Percentiles rank a stretch among this genome's conserved stretches.
These are phyloP conservation scores for Lycia hirtaria DNA, from an alignment of 2,888 invertebrate genomes.

Conservation along the genomic window DNA sequence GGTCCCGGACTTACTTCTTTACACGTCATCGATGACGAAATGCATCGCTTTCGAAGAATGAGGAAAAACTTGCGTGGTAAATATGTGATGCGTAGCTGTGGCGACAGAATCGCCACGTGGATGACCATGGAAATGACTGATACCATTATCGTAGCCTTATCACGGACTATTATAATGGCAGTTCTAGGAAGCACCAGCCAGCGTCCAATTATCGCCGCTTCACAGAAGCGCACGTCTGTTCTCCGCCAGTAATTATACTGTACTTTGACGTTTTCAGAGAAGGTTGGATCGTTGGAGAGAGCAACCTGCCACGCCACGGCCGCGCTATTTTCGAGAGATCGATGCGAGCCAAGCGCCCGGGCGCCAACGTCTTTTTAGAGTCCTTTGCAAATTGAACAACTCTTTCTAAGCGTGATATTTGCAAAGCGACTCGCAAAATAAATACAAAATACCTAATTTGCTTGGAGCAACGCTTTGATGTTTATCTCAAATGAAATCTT, in stretches of 20 bases:
- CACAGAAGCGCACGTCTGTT: slow-evolving; percentile 64
- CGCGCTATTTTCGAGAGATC: slow-evolving; percentile 2
- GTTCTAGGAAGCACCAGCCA: slow-evolving; percentile 69
- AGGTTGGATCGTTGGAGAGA: slow-evolving; percentile 37
- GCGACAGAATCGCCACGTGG: slow-evolving; percentile 48
- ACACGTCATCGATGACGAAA: slow-evolving; percentile 34
- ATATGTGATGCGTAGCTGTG: slow-evolving; percentile 38
- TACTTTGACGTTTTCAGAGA: slow-evolving; percentile 43
- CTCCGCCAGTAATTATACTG: slow-evolving; percentile 58
- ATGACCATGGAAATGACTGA: slow-evolving; percentile 58
- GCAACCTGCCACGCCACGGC: not conserved
- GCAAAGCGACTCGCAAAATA: slow-evolving; percentile 15
- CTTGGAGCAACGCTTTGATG: not conserved
- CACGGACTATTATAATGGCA: slow-evolving; percentile 61
- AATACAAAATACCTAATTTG: slow-evolving; percentile 3
- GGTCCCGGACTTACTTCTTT: slow-evolving; percentile 16
- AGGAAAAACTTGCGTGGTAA: slow-evolving; percentile 46
- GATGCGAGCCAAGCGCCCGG: slow-evolving; percentile 6
- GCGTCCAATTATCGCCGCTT: slow-evolving; percentile 72
- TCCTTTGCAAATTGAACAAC: slow-evolving; percentile 3
- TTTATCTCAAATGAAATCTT: slow-evolving; percentile 2
- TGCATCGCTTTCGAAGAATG: slow-evolving; percentile 40
- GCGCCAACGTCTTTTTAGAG: slow-evolving; percentile 9
- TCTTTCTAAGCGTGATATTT: not conserved
- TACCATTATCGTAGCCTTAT: slow-evolving; percentile 75